Base-by-base conservation (phyloP, 2,888 invertebrate genomes). In the Torymus tubicola region DNA sequence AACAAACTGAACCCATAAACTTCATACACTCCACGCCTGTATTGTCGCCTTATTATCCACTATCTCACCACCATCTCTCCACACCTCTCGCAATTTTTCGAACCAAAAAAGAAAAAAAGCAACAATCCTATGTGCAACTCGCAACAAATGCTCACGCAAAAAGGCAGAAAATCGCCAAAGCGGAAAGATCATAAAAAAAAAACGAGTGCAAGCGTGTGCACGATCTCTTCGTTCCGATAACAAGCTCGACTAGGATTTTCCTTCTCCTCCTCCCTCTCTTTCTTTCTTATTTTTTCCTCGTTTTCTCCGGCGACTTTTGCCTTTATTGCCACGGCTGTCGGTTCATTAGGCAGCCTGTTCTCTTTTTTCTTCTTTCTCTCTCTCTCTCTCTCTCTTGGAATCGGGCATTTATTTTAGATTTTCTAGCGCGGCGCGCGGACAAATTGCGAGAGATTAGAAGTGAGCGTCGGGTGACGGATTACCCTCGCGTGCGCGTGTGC, bases 401-500 rank as follows among this genome's bases (percentile, higher is more conserved):
- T 31, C 31, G 18, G 18, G 14, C 55, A 64, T 63, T 77, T 77
- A 70, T 77, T 77, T 70, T 63, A 57, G 42, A 64, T 70, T 69
- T 70, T 58, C 64, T 24, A n/a, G 53, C 21, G 63, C 64, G 50
- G n/a, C n/a, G 11, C 24, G 31, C n/a, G 21, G 69, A 76, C 60
- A 76, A 76, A 69, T 76, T 69, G 55, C 53, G 14, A 13, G 11
- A 65, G 65, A 78, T 71, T 71, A 65, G 58, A 65, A 50, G 64
- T 60, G 78, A 50, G 64, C 65, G 78, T 14, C 53, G 65, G 16
- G 67, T 67, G 58, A 67, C 60, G n/a, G 65, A 78, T 78, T 72
- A 50, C 52, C 53, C 76, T 42, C 65, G 65, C 13, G 63, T 50
- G 12, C 5, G 52, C 53, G 63, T 13, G 21, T 55, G 57, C 64